Evolutionary conservation across 2,113 vertebrate genomes (phyloP).

Genomic region (Anguilla japonica): DNA sequence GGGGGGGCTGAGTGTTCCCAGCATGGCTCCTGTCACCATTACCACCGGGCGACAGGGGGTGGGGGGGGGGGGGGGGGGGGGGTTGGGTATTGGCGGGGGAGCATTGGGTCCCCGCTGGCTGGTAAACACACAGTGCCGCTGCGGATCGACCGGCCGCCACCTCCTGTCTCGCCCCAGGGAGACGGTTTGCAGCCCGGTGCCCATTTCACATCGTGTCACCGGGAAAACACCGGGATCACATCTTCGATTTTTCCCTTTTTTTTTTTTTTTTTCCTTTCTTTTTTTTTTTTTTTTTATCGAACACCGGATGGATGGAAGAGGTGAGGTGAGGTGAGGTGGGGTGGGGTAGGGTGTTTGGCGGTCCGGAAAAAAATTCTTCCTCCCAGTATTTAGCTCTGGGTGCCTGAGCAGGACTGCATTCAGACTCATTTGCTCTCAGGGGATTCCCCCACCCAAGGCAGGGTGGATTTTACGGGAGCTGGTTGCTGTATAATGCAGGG

Average conservation of each 20-base stretch:
- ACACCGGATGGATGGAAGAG: not conserved
- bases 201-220: constrained; percentile 47
- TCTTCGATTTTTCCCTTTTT: constrained; percentile 38
- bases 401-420: not conserved
- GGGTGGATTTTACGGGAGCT: not conserved
- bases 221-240: constrained; percentile 39
- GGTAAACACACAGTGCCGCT: constrained; percentile 45
- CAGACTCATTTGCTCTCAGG: not conserved
- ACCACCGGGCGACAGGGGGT: constrained; percentile 34
- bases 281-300: not conserved
- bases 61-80: not conserved
- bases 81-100: constrained; percentile 32
- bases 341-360: not conserved
- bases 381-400: not conserved
- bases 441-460: not conserved
- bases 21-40: constrained; percentile 31
- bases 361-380: not conserved
- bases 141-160: constrained; percentile 19
- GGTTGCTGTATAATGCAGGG: too few species aligned
- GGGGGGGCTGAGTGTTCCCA: constrained; percentile 24
- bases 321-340: not conserved
- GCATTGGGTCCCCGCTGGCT: constrained; percentile 41
- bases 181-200: constrained; percentile 46
- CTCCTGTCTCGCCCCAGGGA: constrained; percentile 37
- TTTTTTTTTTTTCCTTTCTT: constrained; percentile 22